Evolutionary conservation across 2,888 invertebrate species (phyloP).

Genomic region (Timema podura): DNA sequence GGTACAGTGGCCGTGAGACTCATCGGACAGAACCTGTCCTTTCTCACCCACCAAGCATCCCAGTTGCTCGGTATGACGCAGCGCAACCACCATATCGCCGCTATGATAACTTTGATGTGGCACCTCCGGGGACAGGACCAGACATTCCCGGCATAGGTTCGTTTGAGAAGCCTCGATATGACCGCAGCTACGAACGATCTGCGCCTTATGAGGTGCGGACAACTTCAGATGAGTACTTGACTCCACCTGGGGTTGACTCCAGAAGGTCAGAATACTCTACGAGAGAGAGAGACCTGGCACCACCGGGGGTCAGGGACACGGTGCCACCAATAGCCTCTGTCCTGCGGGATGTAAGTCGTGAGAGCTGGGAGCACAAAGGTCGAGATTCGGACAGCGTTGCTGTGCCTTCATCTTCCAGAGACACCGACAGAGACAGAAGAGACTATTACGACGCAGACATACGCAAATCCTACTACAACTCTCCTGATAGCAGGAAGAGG

Average conservation of each 20-base stretch:
- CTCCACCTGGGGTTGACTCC: constrained; percentile 25
- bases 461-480: constrained; percentile 22
- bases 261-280: constrained; percentile 8
- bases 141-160: constrained; percentile 27
- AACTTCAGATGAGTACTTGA: constrained; percentile 18
- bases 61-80: not conserved
- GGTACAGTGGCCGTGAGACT: constrained; percentile 18
- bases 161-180: constrained; percentile 23
- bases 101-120: constrained; percentile 25
- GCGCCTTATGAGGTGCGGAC: constrained; percentile 17
- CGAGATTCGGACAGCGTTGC: constrained; percentile 32
- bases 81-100: constrained; percentile 18
- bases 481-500: constrained; percentile 21
- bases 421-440: constrained; percentile 36
- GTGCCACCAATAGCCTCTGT: constrained; percentile 13
- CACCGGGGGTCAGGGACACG: constrained; percentile 23
- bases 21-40: constrained; percentile 20
- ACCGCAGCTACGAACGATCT: constrained; percentile 19
- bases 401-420: constrained; percentile 36
- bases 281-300: constrained; percentile 13
- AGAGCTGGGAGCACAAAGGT: constrained; percentile 40
- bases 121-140: constrained; percentile 29
- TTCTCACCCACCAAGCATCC: constrained; percentile 15
- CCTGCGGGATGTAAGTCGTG: constrained; percentile 30
- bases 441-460: constrained; percentile 23